These are phyloP conservation scores for Scolopax mira DNA, from an alignment of 2,113 vertebrate genomes.

Conservation along the genomic window DNA sequence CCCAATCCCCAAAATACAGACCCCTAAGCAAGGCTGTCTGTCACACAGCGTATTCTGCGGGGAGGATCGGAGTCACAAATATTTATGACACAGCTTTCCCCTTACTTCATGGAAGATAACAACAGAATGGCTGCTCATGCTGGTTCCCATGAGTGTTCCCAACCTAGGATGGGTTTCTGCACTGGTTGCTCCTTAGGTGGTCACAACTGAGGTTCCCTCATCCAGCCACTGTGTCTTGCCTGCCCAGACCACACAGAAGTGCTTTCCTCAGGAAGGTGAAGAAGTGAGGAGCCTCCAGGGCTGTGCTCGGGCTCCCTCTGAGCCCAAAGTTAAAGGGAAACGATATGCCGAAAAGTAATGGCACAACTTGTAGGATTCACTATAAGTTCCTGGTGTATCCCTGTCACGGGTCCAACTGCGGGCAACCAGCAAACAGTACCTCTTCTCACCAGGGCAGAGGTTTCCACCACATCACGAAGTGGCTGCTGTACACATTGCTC, in stretches of 20 bases:
- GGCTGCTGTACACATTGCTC: accelerated
- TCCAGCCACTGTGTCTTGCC: background rate
- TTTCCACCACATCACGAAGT: background rate
- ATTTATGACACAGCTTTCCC: background rate
- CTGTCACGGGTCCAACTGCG: background rate
- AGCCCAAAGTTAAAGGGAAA: background rate
- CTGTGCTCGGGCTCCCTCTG: background rate
- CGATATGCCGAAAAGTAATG: background rate
- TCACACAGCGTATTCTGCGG: background rate
- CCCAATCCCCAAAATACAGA: background rate
- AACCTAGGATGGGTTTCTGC: background rate
- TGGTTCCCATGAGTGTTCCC: too few relatives aligned
- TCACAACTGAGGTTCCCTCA: background rate
- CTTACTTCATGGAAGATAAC: background rate
- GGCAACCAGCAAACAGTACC: background rate
- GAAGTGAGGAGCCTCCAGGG: background rate
- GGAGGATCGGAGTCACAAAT: background rate
- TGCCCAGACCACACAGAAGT: background rate
- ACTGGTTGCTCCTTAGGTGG: background rate
- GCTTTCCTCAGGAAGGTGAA: background rate
- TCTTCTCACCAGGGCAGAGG: background rate
- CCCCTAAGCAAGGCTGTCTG: background rate
- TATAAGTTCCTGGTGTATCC: background rate
- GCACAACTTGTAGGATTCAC: background rate
- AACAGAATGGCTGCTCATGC: background rate